Evolutionary conservation across 2,113 vertebrate genomes (phyloP), one percentile per base, ranked within the genome.

Genomic region (Silurus asotus): DNA sequence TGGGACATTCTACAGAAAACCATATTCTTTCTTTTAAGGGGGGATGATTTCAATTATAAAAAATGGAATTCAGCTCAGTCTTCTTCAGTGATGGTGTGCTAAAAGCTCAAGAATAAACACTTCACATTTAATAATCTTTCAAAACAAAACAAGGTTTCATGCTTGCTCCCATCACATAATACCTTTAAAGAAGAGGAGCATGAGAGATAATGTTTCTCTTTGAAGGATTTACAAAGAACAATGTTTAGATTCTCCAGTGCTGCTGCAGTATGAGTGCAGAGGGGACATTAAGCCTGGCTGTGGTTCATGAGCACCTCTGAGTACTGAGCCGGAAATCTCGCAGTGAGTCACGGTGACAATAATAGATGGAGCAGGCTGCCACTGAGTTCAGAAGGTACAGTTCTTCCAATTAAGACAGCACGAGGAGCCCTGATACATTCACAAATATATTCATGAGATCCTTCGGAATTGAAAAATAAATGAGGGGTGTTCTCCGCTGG

Each of bases 351-450:
- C 28, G 19, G 72, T 84, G 70, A 84, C 83, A 75, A 84, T 61
- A 84, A 76, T 84, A 84, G 83, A 84, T 51, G 83, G 72, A 62
- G 72, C 70, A 84, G 72, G 14, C 56, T 84, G 74, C 53, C 83
- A 84, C 58, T 0, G 45, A 76, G 59, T 37, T 37, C n/a, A 82
- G 53, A 85, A 76, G 74, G 53, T 84, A 84, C 72, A 84, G 4
- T n/a, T 23, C 45, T 45, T 76, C 51, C 83, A 84, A 84, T 76
- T 76, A 64, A 53, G 67, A 23, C 23, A 77, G 56, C 48, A 62
- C 13, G 28, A 76, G 49, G 45, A 37, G 74, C 15, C 61, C 74
- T 53, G 25, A 75, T n/a, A 72, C 81, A 55, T 53, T 84, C 37
- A 61, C 20, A 59, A 72, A 84, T 74, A 84, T 74, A n/a, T 84